Percentiles rank a stretch among this genome's conserved stretches.
phyloP scores from a whole-genome alignment of 2,113 vertebrate genomes.

The Tricholaema leucomelas region DNA sequence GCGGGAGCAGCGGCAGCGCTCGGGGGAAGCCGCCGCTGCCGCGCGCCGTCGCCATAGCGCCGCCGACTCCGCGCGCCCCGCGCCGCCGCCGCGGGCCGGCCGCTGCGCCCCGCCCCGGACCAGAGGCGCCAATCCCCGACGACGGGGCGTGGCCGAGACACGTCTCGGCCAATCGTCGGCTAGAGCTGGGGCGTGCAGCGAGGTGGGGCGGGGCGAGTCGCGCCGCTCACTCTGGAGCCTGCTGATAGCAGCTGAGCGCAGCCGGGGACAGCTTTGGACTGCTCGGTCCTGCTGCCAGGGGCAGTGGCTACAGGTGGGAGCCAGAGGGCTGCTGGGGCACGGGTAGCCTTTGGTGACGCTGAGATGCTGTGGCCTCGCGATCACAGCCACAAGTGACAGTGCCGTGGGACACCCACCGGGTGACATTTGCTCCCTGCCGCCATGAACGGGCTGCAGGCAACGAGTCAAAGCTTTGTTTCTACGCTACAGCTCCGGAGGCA shows the following conservation, averaged over 20 bases:
- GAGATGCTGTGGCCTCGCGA: accelerated
- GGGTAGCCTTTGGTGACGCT: background rate
- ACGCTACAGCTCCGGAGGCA: background rate
- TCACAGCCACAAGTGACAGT: accelerated
- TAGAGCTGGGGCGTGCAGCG: background rate
- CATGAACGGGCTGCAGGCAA: accelerated
- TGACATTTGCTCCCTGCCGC: background rate
- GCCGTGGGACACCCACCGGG: accelerated
- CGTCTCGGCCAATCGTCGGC: background rate
- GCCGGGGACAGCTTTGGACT: background rate
- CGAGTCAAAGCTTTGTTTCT: background rate
- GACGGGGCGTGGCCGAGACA: background rate
- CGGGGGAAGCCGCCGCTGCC: background rate
- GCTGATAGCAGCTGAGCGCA: background rate
- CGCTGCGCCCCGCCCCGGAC: background rate
- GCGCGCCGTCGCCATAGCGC: background rate
- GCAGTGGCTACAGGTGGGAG: accelerated
- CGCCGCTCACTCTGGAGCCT: background rate
- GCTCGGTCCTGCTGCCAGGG: accelerated
- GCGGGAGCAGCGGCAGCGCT: background rate
- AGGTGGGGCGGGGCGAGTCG: background rate
- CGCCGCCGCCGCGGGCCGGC: background rate
- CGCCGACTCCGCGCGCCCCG: background rate
- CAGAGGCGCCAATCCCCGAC: background rate
- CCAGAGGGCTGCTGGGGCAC: background rate